A percentile compares a stretch with the other conserved stretches of the same genome.
Evolutionary conservation across 1,140 invertebrate genomes (phyloP).

Genomic region (Anoplophora glabripennis): DNA sequence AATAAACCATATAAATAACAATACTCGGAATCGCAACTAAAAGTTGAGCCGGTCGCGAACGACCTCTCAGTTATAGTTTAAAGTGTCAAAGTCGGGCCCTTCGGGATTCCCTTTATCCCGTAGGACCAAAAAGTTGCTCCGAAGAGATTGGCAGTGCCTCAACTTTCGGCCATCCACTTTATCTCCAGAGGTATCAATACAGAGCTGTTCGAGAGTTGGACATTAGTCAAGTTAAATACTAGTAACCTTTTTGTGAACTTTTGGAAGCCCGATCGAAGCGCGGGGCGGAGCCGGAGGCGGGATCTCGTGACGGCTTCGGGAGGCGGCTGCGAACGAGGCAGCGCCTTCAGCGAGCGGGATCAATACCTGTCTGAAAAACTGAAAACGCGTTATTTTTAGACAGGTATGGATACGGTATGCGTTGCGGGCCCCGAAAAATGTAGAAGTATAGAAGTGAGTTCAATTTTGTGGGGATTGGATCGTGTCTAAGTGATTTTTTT

Average conservation of each 20-base stretch:
- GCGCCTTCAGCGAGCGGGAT: not conserved
- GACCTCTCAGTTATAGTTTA: too few species aligned
- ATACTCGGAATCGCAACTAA: too few species aligned
- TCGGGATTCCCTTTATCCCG: too few species aligned
- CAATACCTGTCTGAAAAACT: constrained; percentile 8
- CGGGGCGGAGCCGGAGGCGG: constrained; percentile 16
- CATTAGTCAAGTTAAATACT: constrained; percentile 25
- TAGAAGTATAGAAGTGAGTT: too few species aligned
- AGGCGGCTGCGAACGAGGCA: constrained; percentile 24
- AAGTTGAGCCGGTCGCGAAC: too few species aligned
- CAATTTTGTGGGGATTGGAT: too few species aligned
- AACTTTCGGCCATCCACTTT: not conserved
- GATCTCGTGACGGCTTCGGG: constrained; percentile 21
- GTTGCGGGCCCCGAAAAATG: too few species aligned
- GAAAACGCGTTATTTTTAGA: constrained; percentile 1
- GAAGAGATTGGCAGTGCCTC: too few species aligned
- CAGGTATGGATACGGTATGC: not conserved
- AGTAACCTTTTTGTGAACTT: constrained; percentile 31
- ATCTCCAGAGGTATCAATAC: not conserved
- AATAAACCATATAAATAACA: too few species aligned
- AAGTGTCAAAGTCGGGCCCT: too few species aligned
- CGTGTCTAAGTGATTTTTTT: too few species aligned
- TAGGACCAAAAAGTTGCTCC: too few species aligned
- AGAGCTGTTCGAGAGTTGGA: constrained; percentile 22
- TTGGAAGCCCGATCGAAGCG: constrained; percentile 6